Evolutionary conservation across 2,113 vertebrate genomes (phyloP), one percentile per base, ranked within the genome.

Genomic region (Pyxicephalus adspersus): DNA sequence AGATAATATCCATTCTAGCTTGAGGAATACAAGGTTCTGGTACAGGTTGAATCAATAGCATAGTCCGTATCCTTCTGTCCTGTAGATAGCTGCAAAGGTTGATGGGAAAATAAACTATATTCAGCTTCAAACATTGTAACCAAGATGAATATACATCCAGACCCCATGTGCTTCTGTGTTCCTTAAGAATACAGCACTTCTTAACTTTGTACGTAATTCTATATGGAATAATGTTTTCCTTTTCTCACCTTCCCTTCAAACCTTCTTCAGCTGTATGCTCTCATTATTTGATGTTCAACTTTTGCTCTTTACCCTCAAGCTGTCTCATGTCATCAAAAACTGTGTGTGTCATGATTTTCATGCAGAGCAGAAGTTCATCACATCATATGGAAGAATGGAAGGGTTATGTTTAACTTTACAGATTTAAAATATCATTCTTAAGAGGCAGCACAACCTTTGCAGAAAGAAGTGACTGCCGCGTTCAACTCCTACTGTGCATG

Each of bases 151-250:
- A 60, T 38, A 38, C 54, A 58, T 54, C 34, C 71, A 74, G 71
- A 60, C 60, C 54, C 34, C n/a, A 60, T 13, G 51, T 23, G 71
- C 71, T 52, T 31, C 28, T 74, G 55, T 60, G 18, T 74, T 74
- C 34, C 71, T 74, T 74, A 74, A 18, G 52, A 57, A 74, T 74
- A 74, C 71, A 74, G 52, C 22, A n/a, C 71, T 57, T 31, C 71
- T 74, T 58, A 38, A 7, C 28, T 23, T 19, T 9, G 54, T 15
- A 18, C 5, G 71, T 58, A 74, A 74, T 60, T 74, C 71, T 60
- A 74, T 74, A 74, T 38, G 55, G 19, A 74, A 74, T 74, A 74
- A 74, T 74, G 71, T 74, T 74, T 74, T 74, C 71, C 71, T 74
- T 74, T 38, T 60, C 71, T 74, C 71, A 45, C 71, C 58, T 74